These are phyloP conservation scores for Caenorhabditis briggsae DNA, from an alignment of 1,140 invertebrate species.

Conservation along the genomic window DNA sequence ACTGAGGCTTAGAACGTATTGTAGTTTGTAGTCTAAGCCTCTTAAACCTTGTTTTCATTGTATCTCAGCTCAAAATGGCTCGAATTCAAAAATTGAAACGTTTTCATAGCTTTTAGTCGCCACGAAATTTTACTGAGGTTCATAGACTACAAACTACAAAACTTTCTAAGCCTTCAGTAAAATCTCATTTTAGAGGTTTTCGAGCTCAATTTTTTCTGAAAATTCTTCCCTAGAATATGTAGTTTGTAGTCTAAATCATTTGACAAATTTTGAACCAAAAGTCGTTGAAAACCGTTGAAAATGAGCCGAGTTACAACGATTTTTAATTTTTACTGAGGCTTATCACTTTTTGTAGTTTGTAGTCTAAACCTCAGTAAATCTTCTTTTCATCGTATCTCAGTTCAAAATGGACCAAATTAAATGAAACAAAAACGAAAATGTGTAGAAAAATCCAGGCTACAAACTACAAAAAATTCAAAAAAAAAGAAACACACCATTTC, in stretches of 20 bases:
- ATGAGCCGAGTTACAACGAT: too few species aligned
- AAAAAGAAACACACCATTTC: slow-evolving; percentile 37
- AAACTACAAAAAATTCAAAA: too few species aligned
- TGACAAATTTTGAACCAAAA: neutral
- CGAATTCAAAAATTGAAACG: neutral
- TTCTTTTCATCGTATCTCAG: neutral
- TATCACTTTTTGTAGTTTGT: neutral
- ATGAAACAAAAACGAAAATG: neutral
- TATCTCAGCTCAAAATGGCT: too few species aligned
- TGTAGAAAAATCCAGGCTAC: neutral
- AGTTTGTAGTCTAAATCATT: neutral
- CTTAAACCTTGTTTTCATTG: neutral
- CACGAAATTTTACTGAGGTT: neutral
- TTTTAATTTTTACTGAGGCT: too few species aligned
- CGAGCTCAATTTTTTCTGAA: neutral
- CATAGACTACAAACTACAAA: too few species aligned
- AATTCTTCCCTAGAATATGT: too few species aligned
- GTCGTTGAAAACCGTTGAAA: neutral
- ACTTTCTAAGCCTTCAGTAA: too few species aligned
- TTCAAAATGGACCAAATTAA: neutral
- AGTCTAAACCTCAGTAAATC: neutral
- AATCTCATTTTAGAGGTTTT: neutral
- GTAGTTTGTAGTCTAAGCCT: slow-evolving; percentile 18
- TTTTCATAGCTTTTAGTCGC: too few species aligned
- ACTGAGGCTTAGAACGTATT: too few species aligned